These are phyloP conservation scores for Amorpha juglandis DNA, from an alignment of 2,888 invertebrate genomes.

Conservation along the genomic window DNA sequence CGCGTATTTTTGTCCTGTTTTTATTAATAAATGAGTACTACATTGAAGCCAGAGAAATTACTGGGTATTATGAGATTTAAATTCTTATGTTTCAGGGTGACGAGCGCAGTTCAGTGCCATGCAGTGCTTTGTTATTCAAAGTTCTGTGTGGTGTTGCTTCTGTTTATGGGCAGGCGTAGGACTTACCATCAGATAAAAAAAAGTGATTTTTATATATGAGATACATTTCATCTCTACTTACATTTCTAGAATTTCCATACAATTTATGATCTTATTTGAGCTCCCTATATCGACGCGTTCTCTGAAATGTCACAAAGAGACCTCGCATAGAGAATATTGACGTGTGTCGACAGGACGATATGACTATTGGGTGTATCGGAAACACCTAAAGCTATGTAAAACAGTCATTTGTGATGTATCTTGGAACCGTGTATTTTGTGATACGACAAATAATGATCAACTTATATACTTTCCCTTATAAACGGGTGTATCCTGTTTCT, in stretches of 20 bases:
- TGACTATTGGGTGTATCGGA: neutral
- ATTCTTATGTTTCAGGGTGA: no score
- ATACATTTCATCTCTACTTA: neutral
- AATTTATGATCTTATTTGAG: neutral
- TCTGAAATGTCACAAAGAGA: neutral
- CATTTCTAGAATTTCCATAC: neutral
- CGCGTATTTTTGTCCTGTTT: no score
- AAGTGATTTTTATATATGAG: no score
- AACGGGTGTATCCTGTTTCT: neutral
- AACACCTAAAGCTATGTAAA: neutral
- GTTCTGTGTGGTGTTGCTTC: no score
- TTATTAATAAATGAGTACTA: no score
- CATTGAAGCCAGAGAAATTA: no score
- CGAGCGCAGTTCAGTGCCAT: no score
- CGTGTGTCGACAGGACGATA: neutral
- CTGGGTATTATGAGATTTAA: no score
- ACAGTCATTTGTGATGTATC: constrained; percentile 2
- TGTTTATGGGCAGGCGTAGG: no score
- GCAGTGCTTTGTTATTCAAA: no score
- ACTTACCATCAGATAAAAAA: no score
- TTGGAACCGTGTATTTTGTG: neutral
- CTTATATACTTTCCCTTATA: neutral
- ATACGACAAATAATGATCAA: neutral
- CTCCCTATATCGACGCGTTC: neutral
- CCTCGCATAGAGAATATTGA: neutral